Conservation (phyloP, 2,113 vertebrate species). For the Strix aluco region DNA sequence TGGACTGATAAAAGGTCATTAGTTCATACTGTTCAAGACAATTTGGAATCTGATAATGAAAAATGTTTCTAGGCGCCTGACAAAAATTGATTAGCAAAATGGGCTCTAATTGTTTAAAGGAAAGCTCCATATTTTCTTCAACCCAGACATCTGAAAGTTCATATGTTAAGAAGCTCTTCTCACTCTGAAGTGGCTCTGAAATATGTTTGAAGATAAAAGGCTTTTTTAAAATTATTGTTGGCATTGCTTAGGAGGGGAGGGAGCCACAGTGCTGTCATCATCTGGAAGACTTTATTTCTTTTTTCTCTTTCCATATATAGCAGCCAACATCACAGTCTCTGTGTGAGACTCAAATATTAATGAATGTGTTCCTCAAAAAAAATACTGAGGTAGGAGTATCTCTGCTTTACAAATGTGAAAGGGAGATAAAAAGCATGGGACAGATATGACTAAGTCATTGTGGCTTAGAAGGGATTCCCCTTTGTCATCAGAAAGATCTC, state of each 20-base stretch:
- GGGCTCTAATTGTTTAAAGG: not conserved
- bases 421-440: not conserved
- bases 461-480: not conserved
- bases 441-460: not conserved
- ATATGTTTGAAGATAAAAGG: conserved; percentile 41
- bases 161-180: not conserved
- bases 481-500: not conserved
- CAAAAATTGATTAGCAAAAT: conserved; percentile 9
- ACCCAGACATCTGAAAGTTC: not conserved
- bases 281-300: conserved; percentile 25
- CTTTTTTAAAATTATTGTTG: conserved; percentile 25
- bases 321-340: not conserved
- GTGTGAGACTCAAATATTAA: not conserved
- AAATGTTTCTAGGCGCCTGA: conserved; percentile 3
- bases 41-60: conserved; percentile 28
- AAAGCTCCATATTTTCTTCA: conserved; percentile 14
- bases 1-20: conserved; percentile 43
- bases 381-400: not conserved
- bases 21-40: not conserved
- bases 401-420: not conserved
- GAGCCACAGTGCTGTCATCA: conserved; percentile 6
- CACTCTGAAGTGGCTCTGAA: not conserved
- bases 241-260: conserved; percentile 21
- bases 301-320: not conserved
- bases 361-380: not conserved